phyloP scores from a whole-genome alignment of 2,113 vertebrate genomes.

The Bubalus kerabau region DNA sequence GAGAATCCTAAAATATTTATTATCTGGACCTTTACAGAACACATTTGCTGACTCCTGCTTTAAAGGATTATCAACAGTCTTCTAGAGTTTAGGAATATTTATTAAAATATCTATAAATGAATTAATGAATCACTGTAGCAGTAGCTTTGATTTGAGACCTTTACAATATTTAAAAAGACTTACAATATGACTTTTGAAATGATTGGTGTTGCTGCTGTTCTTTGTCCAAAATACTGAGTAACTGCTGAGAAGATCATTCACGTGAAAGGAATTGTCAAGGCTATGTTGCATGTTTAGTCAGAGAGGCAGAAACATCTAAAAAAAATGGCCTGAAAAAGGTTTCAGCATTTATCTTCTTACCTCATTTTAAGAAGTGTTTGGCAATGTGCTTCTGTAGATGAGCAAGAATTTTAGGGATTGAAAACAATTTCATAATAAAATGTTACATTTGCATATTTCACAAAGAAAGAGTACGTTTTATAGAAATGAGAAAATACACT shows the following conservation, averaged over 20 bases:
- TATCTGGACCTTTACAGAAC: background rate
- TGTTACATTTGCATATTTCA: slow-evolving; percentile 12
- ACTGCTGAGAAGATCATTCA: background rate
- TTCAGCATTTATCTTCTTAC: slow-evolving; percentile 34
- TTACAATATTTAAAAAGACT: slow-evolving; percentile 23
- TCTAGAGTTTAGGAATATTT: slow-evolving; percentile 47
- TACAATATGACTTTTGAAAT: background rate
- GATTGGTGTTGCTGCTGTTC: slow-evolving; percentile 25
- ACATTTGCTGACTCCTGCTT: background rate
- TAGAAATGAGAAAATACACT: background rate
- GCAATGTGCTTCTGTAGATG: background rate
- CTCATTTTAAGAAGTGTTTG: background rate
- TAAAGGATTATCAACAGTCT: slow-evolving; percentile 36
- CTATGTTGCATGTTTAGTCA: slow-evolving; percentile 36
- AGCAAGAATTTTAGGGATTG: background rate
- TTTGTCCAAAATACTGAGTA: background rate
- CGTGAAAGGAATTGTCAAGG: slow-evolving; percentile 43
- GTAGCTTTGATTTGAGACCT: slow-evolving; percentile 23
- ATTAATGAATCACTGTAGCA: slow-evolving; percentile 18
- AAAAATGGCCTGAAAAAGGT: background rate
- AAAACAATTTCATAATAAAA: background rate
- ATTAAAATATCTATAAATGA: slow-evolving; percentile 56
- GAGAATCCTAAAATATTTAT: background rate
- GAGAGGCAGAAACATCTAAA: background rate
- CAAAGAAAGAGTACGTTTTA: slow-evolving; percentile 32